Conservation (phyloP, 2,113 vertebrate species). For the Python bivittatus region DNA sequence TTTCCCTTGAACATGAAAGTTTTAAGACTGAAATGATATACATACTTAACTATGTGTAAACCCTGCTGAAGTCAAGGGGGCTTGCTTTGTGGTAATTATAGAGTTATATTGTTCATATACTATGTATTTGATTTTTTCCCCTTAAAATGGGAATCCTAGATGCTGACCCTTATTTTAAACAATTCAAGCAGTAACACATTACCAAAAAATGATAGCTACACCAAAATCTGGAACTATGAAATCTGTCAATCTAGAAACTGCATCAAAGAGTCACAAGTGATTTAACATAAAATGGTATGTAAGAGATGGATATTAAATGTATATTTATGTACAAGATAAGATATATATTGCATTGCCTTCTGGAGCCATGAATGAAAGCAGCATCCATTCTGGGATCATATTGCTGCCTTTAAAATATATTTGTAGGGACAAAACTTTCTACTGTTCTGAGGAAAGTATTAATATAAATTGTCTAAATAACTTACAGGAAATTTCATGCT, state of each 20-base stretch:
- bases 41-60: background rate
- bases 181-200: background rate
- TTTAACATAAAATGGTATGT: background rate
- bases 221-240: background rate
- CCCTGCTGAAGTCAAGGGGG: background rate
- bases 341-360: background rate
- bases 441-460: background rate
- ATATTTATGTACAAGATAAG: background rate
- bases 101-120: background rate
- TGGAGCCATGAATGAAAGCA: background rate
- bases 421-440: background rate
- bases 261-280: background rate
- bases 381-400: background rate
- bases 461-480: background rate
- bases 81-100: background rate
- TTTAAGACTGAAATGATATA: background rate
- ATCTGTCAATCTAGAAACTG: background rate
- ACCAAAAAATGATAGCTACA: background rate
- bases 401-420: background rate
- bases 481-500: background rate
- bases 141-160: background rate
- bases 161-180: background rate
- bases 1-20: conserved; percentile 25
- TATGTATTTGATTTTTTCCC: background rate
- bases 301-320: background rate